phyloP scores from a whole-genome alignment of 2,113 vertebrate species.

The Paramormyrops kingsleyae region DNA sequence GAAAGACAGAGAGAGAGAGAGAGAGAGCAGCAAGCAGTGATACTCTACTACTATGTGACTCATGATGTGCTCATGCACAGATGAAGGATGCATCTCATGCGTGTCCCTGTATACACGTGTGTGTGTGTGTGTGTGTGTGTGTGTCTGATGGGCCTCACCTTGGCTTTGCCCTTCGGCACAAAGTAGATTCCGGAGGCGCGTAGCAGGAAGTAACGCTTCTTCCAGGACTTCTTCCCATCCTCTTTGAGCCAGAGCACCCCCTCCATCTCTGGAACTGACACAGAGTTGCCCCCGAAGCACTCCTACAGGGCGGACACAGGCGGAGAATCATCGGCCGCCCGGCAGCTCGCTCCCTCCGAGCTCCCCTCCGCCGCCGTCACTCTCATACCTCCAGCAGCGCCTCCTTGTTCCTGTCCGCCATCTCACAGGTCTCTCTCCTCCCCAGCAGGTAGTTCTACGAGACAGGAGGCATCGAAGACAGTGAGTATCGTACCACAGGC shows the following conservation, averaged over 20 bases:
- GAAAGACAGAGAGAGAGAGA: not conserved
- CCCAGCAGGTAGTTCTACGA: conserved; percentile 91
- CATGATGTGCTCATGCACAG: not conserved
- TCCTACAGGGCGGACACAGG: conserved; percentile 62
- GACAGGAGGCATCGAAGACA: not conserved
- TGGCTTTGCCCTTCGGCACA: conserved; percentile 95
- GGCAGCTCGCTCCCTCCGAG: not conserved
- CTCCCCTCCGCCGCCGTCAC: not conserved
- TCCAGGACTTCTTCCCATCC: conserved; percentile 97
- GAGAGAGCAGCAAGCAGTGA: not conserved
- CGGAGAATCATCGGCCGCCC: not conserved
- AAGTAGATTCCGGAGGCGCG: conserved; percentile 96
- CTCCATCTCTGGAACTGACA: conserved; percentile 96
- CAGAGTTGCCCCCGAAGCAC: conserved; percentile 91
- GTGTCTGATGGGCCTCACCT: conserved; percentile 60
- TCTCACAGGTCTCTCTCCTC: conserved; percentile 90
- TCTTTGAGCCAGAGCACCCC: conserved; percentile 95
- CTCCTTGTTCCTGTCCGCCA: conserved; percentile 97
- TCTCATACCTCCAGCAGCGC: conserved; percentile 81
- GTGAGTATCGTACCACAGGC: not conserved
- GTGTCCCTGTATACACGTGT: not conserved
- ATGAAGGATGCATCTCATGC: not conserved
- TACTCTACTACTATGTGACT: not conserved
- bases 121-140: not conserved
- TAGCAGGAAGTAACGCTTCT: conserved; percentile 95